Conservation (phyloP, 2,888 invertebrate species). For the Margaritifera margaritifera region DNA sequence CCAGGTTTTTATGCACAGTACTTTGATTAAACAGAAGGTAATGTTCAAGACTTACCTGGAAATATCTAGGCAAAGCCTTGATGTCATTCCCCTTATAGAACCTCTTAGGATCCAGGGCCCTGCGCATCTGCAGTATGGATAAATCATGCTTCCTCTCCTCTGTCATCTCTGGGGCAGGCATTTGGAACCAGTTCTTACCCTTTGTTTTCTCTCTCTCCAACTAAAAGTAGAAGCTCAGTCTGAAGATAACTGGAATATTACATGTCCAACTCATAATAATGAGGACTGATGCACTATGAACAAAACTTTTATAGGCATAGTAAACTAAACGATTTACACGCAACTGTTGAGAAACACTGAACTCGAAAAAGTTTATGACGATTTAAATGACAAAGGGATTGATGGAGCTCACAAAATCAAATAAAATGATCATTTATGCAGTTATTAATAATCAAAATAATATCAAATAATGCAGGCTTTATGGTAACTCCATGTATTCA, state of each 20-base stretch:
- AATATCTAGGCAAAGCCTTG: constrained; percentile 91
- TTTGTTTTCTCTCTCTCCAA: constrained; percentile 85
- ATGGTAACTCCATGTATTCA: no score
- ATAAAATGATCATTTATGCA: neutral
- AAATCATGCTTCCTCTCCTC: constrained; percentile 91
- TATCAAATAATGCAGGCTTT: no score
- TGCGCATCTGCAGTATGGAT: constrained; percentile 92
- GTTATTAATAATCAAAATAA: no score
- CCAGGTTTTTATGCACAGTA: no score
- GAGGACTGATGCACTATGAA: neutral
- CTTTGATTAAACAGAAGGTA: no score
- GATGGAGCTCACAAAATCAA: neutral
- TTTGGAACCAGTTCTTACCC: constrained; percentile 90
- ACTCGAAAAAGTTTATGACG: neutral
- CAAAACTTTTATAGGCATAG: neutral
- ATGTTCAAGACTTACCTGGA: constrained; percentile 80
- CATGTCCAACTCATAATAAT: neutral
- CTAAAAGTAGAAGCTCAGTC: constrained; percentile 28
- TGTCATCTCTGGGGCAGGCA: constrained; percentile 91
- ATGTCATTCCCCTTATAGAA: constrained; percentile 96
- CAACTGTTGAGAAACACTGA: neutral
- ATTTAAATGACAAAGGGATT: no score
- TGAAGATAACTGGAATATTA: neutral
- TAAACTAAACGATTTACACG: neutral
- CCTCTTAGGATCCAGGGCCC: constrained; percentile 90